Conservation (phyloP, 2,888 invertebrate genomes). For the Isoperla grammatica region DNA sequence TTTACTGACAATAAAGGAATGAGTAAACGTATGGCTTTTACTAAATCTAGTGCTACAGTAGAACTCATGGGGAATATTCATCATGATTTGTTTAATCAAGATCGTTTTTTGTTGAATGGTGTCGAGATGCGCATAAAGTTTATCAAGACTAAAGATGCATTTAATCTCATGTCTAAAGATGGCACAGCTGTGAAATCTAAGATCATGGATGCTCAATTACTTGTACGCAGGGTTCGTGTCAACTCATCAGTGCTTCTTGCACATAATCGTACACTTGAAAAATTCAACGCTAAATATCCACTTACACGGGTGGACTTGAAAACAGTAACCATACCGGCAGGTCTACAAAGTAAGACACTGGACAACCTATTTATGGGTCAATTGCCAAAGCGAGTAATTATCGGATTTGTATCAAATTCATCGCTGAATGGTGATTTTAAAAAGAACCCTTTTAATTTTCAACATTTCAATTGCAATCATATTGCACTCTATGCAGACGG, state of each 20-base stretch:
- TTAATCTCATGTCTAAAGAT: background rate
- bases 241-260: slow-evolving; percentile 30
- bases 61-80: slow-evolving; percentile 17
- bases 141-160: background rate
- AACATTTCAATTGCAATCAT: background rate
- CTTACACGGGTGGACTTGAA: slow-evolving; percentile 26
- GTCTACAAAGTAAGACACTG: slow-evolving; percentile 33
- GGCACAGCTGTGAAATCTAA: slow-evolving; percentile 21
- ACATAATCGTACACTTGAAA: slow-evolving; percentile 30
- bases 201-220: slow-evolving; percentile 29
- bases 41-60: background rate
- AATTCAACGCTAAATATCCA: slow-evolving; percentile 31
- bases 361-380: slow-evolving; percentile 37
- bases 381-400: slow-evolving; percentile 37
- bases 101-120: slow-evolving; percentile 5
- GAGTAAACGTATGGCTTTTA: background rate
- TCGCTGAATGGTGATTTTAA: slow-evolving; percentile 11
- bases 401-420: slow-evolving; percentile 35
- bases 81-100: slow-evolving; percentile 5
- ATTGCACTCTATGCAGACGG: background rate
- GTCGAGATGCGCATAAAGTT: slow-evolving; percentile 16
- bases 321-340: slow-evolving; percentile 31
- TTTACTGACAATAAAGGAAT: slow-evolving; percentile 14
- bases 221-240: slow-evolving; percentile 29
- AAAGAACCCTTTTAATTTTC: background rate